phyloP scores from a whole-genome alignment of 2,888 invertebrate genomes.

The Diarsia dahlii region DNA sequence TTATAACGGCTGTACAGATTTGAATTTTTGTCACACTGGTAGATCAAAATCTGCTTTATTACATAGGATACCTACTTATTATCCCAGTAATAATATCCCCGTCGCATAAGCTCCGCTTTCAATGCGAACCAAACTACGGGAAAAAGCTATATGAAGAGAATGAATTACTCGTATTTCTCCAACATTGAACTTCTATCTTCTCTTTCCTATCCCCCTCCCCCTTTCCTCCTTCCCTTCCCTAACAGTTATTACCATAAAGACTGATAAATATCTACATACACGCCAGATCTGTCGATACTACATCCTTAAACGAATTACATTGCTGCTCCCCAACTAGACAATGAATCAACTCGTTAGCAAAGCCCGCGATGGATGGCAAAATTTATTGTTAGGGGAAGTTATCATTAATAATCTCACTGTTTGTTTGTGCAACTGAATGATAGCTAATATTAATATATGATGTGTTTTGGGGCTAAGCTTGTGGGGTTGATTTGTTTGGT shows the following conservation, averaged over 20 bases:
- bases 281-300: constrained; percentile 70
- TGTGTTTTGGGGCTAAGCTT: constrained; percentile 52
- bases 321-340: constrained; percentile 42
- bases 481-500: constrained; percentile 21
- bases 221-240: constrained; percentile 34
- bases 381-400: constrained; percentile 47
- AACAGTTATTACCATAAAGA: constrained; percentile 80
- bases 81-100: too few relatives aligned
- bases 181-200: constrained; percentile 36
- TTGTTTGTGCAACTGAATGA: constrained; percentile 58
- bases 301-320: constrained; percentile 56
- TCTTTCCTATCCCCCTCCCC: not conserved
- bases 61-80: too few relatives aligned
- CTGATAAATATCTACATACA: constrained; percentile 80
- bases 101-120: not conserved
- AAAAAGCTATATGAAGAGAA: not conserved
- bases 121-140: not conserved
- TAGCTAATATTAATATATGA: constrained; percentile 60
- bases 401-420: constrained; percentile 55
- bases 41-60: too few relatives aligned
- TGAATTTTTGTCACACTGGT: too few relatives aligned
- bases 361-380: constrained; percentile 60
- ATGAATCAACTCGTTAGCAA: constrained; percentile 41
- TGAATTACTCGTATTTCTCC: too few relatives aligned
- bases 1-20: too few relatives aligned